A percentile compares a stretch with the other conserved stretches of the same genome.
These are phyloP conservation scores for Mus caroli DNA, from an alignment of 2,797 vertebrate genomes.

Conservation along the genomic window DNA sequence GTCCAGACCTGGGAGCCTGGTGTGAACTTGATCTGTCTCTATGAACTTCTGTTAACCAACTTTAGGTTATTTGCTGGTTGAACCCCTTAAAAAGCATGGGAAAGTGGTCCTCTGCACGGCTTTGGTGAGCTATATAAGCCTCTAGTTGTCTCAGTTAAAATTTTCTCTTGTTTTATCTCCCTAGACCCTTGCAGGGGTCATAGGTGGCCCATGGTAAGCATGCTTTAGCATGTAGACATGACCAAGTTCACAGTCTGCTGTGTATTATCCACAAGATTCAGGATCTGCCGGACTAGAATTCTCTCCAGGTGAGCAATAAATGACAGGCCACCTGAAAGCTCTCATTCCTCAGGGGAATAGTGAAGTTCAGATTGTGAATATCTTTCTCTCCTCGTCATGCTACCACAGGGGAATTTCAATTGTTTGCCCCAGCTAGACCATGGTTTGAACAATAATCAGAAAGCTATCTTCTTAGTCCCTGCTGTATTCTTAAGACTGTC, in stretches of 20 bases:
- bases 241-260: not conserved
- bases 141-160: not conserved
- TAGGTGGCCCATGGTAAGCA: not conserved
- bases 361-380: not conserved
- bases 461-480: not conserved
- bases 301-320: not conserved
- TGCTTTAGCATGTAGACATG: not conserved
- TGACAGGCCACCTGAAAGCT: not conserved
- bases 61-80: not conserved
- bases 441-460: not conserved
- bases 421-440: no score
- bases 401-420: not conserved
- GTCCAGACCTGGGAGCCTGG: not conserved
- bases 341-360: not conserved
- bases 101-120: accelerated
- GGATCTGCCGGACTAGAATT: not conserved
- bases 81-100: not conserved
- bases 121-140: not conserved
- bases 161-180: not conserved
- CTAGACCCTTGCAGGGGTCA: not conserved
- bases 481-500: not conserved
- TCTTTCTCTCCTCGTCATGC: not conserved
- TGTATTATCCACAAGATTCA: not conserved
- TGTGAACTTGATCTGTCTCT: not conserved
- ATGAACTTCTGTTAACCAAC: not conserved